Evolutionary conservation across 2,113 vertebrate genomes (phyloP).

Genomic region (Rhipidura dahli): DNA sequence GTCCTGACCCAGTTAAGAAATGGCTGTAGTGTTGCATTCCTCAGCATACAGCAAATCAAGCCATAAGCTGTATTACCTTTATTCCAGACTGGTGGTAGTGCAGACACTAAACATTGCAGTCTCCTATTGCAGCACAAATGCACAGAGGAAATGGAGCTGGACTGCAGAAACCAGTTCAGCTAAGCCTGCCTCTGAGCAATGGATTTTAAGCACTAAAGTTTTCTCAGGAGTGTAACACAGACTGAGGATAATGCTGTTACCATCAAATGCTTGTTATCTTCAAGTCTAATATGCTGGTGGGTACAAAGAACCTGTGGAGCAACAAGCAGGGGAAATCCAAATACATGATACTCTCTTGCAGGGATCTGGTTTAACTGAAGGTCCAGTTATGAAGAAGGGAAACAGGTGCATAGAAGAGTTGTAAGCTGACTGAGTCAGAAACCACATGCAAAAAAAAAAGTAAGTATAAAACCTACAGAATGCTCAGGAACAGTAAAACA

Average conservation of each 20-base stretch:
- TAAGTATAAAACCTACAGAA: not conserved
- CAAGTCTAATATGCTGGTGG: fast-evolving
- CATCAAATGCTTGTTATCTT: not conserved
- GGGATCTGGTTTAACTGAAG: not conserved
- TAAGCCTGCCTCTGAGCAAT: not conserved
- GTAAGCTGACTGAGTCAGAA: not conserved
- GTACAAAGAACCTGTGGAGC: not conserved
- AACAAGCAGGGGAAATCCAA: not conserved
- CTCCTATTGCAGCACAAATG: not conserved
- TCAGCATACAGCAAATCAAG: not conserved
- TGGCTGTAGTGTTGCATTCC: not conserved
- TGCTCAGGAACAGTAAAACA: not conserved
- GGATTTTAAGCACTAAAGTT: not conserved
- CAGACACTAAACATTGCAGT: not conserved
- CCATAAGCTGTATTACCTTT: not conserved
- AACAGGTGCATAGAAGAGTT: not conserved
- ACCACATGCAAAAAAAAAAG: not conserved
- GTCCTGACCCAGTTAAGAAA: not conserved
- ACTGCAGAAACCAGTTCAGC: not conserved
- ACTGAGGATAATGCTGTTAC: not conserved
- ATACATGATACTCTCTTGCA: not conserved
- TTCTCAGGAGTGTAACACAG: not conserved
- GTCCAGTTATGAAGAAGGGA: not conserved
- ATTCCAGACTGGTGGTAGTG: not conserved
- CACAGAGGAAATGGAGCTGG: not conserved